phyloP scores from a whole-genome alignment of 2,113 vertebrate species.

The Brachirus orientalis region DNA sequence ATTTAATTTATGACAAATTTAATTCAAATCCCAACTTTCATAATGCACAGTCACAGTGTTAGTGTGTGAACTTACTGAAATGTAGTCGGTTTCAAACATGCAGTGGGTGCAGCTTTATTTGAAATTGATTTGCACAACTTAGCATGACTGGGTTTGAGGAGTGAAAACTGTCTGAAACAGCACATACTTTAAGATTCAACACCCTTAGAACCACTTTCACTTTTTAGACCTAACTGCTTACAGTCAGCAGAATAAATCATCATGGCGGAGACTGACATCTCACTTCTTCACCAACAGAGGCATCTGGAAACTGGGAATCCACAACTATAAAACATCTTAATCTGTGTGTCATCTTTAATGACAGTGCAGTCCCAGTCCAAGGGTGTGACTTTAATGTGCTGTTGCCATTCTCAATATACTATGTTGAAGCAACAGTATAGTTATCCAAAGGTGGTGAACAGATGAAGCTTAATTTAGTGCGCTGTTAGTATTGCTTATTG shows the following conservation, averaged over 20 bases:
- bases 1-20: background rate
- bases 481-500: background rate
- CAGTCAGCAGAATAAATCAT: conserved; percentile 15
- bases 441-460: background rate
- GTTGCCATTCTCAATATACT: background rate
- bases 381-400: background rate
- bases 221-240: background rate
- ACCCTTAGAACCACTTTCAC: background rate
- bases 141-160: background rate
- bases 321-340: conserved; percentile 5
- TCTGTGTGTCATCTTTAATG: background rate
- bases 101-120: background rate
- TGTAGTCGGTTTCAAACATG: background rate
- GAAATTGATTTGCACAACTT: background rate
- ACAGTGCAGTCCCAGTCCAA: background rate
- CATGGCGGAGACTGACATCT: background rate
- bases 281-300: conserved; percentile 11
- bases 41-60: background rate
- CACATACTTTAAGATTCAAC: background rate
- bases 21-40: background rate
- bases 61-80: background rate
- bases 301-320: conserved; percentile 22
- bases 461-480: background rate
- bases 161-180: background rate
- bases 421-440: background rate